Base-by-base conservation (phyloP, 2,113 vertebrate species). In the Pygathrix nemaeus region DNA sequence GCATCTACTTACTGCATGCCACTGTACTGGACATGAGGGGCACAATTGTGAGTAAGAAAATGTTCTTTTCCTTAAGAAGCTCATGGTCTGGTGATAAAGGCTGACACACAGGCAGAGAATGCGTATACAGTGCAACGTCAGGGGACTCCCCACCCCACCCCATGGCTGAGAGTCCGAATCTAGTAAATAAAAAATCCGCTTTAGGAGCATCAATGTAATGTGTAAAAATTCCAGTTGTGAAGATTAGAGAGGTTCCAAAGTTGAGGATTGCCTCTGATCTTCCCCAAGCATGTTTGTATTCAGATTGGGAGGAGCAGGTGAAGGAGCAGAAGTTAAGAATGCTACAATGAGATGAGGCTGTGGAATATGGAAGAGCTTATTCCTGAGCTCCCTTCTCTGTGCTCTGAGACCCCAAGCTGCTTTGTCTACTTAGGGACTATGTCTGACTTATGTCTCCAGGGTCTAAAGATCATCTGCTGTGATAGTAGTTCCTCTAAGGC, bases 81-180 rank as follows among this genome's bases (percentile, higher is more conserved):
- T 81, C 40, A 14, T 35, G 3, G 27, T 68, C n/a, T 11, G n/a
- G 43, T 30, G 68, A 18, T 61, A 27, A 43, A 92, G 70, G 18
- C 32, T n/a, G 55, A 90, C 16, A 23, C 16, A 0, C 8, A 59
- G 61, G 48, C 35, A 86, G 45, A 59, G 57, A 38, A 68, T 20
- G 35, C 10, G 6, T 40, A n/a, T 7, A 11, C 1, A 3, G 8
- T 18, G 14, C 17, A 23, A 3, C 40, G 5, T 73, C 12, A 13
- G 20, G 40, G 21, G 5, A 30, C 10, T n/a, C 6, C 4, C 35
- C 55, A 10, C 23, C 14, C 13, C 8, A 13, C 8, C 14, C 38
- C 23, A 13, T 18, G 23, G 16, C 55, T 88, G 32, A 88, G 55
- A 50, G 35, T 45, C 57, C 25, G 48, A 95, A 17, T 94, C 21